Evolutionary conservation across 2,797 vertebrate genomes (phyloP).

Genomic region (Coluber constrictor): DNA sequence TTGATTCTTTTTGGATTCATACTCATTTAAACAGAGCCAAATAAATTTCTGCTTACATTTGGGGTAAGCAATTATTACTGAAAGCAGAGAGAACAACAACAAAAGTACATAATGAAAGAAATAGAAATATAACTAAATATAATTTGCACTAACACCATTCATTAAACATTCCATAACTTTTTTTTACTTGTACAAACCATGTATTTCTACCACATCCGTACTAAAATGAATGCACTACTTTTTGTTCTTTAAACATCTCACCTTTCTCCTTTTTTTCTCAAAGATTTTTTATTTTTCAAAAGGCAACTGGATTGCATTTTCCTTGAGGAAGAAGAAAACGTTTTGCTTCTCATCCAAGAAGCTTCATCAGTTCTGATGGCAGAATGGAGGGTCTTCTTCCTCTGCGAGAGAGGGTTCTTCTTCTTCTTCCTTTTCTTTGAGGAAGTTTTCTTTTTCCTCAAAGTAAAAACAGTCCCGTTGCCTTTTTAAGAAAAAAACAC

Average conservation of each 20-base stretch:
- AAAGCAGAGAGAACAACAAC: neutral
- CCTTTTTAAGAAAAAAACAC: neutral
- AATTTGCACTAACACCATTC: neutral
- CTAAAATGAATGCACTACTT: neutral
- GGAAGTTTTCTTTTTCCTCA: neutral
- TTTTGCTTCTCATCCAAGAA: neutral
- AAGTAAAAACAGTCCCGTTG: no score
- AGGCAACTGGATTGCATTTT: neutral
- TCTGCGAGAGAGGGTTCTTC: neutral
- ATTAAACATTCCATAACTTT: neutral
- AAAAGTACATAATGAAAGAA: neutral
- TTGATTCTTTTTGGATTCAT: neutral
- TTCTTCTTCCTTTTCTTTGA: neutral
- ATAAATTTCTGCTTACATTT: neutral
- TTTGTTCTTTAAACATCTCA: neutral
- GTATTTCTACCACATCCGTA: neutral
- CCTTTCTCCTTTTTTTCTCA: neutral
- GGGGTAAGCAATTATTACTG: neutral
- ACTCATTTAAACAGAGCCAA: neutral
- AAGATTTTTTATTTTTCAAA: neutral
- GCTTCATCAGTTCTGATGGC: neutral
- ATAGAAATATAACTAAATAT: neutral
- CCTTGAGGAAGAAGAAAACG: neutral
- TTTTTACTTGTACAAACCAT: neutral
- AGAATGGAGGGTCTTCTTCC: neutral